A percentile compares a stretch with the other conserved stretches of the same genome.
Evolutionary conservation across 2,113 vertebrate species (phyloP).

Genomic region (Tinamus guttatus): DNA sequence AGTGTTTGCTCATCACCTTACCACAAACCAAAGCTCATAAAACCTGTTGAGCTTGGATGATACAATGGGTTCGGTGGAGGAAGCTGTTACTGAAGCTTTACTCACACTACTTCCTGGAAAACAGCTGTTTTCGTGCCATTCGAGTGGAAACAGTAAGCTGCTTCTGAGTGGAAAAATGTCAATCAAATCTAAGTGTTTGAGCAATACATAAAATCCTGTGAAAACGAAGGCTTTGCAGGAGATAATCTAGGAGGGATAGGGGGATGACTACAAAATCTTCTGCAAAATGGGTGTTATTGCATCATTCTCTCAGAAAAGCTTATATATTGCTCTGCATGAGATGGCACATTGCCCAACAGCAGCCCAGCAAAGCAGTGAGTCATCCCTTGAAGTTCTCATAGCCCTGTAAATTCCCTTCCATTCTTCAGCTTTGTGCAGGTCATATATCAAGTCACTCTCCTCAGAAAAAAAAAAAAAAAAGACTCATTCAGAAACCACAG

Average conservation of each 20-base stretch:
- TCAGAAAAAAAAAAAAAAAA: not conserved
- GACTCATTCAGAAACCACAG: not conserved
- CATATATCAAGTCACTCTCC: not conserved
- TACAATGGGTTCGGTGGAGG: not conserved
- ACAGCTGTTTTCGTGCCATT: not conserved
- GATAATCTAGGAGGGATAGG: not conserved
- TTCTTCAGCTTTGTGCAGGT: not conserved
- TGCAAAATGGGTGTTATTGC: not conserved
- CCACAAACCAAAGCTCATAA: not conserved
- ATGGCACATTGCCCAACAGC: not conserved
- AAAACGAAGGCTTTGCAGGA: not conserved
- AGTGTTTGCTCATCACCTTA: not conserved
- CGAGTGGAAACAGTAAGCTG: not conserved
- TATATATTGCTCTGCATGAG: not conserved
- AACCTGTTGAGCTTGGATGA: not conserved
- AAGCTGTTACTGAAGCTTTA: not conserved
- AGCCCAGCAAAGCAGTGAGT: not conserved
- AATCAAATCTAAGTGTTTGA: not conserved
- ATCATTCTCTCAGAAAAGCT: not conserved
- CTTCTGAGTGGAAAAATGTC: not conserved
- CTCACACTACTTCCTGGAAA: not conserved
- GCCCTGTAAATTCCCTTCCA: accelerated
- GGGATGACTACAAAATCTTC: not conserved
- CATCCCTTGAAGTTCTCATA: not conserved
- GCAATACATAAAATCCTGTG: not conserved